Base-by-base conservation (phyloP, 2,113 vertebrate species). In the Dipodomys ordii region DNA sequence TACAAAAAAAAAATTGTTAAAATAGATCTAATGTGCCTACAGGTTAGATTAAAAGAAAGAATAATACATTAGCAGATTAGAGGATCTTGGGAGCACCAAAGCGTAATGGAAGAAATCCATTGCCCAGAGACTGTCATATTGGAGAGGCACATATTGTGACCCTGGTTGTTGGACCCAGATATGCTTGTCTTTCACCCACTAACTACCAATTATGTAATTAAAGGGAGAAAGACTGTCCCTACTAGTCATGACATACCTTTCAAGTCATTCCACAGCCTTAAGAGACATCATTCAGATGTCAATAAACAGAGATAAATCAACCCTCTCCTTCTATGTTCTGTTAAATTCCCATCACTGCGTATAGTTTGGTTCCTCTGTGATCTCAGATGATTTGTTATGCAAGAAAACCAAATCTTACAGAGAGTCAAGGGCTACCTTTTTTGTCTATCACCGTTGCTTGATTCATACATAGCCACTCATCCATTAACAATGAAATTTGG, bases 401-500 rank as follows among this genome's bases (percentile, higher is more conserved):
- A 64, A 71, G 44, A 32, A 89, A 87, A 68, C 53, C 8, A 20
- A 74, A 68, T 39, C 1, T 2, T 12, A 68, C 16, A 60, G 80
- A 72, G 13, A 16, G 20, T 9, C 39, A 25, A 88, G 25, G 64
- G 2, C 22, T 85, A 9, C 23, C 11, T 49, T 95, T 87, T 73
- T 57, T 78, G 28, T 57, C 80, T 78, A 18, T 80, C 16, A 2
- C 32, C 28, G 30, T 73, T 89, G 85, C 19, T 88, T 30, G 69
- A 18, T 83, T 84, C 62, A 69, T 57, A 74, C 68, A 74, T 1
- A 86, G 68, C 12, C 16, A 11, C 18, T 67, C 85, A 44, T 19
- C n/a, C 74, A 8, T 46, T 13, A 85, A 85, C 76, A 27, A 83
- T 93, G 68, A 92, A 93, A 87, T 94, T 93, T 95, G 84, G 76